These are phyloP conservation scores for Yponomeuta evonymella DNA, from an alignment of 2,888 invertebrate genomes.

Conservation along the genomic window DNA sequence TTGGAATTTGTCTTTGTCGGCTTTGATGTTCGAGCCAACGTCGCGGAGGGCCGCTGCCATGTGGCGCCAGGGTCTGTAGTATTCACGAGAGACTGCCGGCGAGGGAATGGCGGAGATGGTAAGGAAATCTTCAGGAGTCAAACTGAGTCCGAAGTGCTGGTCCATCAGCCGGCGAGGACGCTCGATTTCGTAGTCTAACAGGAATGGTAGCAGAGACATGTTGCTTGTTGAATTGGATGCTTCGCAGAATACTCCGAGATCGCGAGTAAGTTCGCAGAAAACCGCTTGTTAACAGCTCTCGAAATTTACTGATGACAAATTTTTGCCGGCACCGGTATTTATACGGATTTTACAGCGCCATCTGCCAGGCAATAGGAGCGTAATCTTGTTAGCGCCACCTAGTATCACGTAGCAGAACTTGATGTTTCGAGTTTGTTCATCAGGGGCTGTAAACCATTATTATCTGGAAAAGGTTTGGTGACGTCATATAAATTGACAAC, in stretches of 20 bases:
- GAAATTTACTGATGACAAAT: constrained; percentile 34
- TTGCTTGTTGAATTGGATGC: background rate
- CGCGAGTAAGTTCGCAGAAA: constrained; percentile 8
- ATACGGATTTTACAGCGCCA: constrained; percentile 20
- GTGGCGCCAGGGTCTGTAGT: constrained; percentile 54
- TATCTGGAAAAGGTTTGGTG: too few species aligned
- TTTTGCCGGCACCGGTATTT: constrained; percentile 3
- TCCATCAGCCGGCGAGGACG: constrained; percentile 50
- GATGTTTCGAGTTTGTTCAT: too few species aligned
- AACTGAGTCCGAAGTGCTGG: constrained; percentile 61
- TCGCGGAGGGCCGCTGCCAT: constrained; percentile 52
- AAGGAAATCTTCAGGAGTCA: constrained; percentile 58
- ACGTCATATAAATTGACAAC: too few species aligned
- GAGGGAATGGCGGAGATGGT: constrained; percentile 38
- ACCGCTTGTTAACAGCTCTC: background rate
- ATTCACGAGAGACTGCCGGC: constrained; percentile 35
- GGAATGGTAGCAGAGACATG: constrained; percentile 43
- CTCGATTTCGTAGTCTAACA: constrained; percentile 35
- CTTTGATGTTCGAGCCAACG: constrained; percentile 64
- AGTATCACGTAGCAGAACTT: constrained; percentile 27
- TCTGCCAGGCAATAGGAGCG: background rate
- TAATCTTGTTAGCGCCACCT: constrained; percentile 29
- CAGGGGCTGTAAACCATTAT: too few species aligned
- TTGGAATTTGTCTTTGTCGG: constrained; percentile 74
- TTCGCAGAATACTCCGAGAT: background rate